Evolutionary conservation across 2,797 vertebrate species (phyloP).

Genomic region (Ambastaia sidthimunki): DNA sequence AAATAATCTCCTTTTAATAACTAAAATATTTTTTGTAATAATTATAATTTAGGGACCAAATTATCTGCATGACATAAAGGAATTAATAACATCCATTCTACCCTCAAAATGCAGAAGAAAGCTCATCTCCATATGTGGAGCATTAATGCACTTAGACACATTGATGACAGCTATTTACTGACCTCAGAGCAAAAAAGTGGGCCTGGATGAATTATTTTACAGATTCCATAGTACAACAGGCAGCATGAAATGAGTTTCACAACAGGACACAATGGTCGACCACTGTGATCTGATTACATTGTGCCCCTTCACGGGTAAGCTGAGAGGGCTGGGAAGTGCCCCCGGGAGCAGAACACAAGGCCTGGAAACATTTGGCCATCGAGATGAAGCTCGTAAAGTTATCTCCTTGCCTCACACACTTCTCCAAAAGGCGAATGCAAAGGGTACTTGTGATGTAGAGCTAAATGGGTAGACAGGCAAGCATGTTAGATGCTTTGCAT

Average conservation of each 20-base stretch:
- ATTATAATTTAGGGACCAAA: neutral
- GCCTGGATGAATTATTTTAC: conserved; percentile 71
- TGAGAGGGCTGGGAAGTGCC: conserved; percentile 71
- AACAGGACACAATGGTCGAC: conserved; percentile 67
- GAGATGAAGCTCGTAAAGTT: conserved; percentile 57
- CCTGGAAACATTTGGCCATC: conserved; percentile 63
- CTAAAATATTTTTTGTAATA: neutral
- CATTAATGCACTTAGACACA: conserved; percentile 65
- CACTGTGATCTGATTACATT: conserved; percentile 73
- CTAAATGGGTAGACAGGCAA: conserved; percentile 1
- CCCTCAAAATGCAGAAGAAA: neutral
- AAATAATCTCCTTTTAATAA: too few species aligned
- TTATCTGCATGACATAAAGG: neutral
- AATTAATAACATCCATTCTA: neutral
- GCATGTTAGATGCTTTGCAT: neutral
- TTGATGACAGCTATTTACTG: conserved; percentile 76
- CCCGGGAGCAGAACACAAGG: conserved; percentile 59
- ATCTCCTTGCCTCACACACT: conserved; percentile 56
- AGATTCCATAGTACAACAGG: conserved; percentile 77
- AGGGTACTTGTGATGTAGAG: conserved; percentile 15
- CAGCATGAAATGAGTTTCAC: conserved; percentile 77
- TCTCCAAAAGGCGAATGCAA: conserved; percentile 27
- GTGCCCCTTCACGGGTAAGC: conserved; percentile 65
- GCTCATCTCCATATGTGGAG: conserved; percentile 54
- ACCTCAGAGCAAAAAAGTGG: conserved; percentile 52